These are phyloP conservation scores for Synodontis membranacea DNA, from an alignment of 2,113 vertebrate species.

Conservation along the genomic window DNA sequence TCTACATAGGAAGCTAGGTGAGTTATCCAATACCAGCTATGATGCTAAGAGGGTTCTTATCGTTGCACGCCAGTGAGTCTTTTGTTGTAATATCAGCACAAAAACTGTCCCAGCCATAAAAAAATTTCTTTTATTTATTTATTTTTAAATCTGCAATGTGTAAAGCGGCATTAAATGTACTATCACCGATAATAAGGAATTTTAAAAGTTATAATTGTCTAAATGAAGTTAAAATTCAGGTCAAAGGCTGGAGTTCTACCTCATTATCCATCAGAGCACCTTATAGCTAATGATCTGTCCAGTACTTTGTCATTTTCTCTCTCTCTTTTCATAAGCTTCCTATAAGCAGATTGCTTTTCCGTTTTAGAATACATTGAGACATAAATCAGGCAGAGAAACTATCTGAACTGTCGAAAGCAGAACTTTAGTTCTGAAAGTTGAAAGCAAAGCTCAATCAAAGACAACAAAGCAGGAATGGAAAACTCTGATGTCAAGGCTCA, in stretches of 20 bases:
- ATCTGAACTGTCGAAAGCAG: not conserved
- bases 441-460: slow-evolving; percentile 19
- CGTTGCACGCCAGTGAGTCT: not conserved
- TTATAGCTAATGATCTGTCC: not conserved
- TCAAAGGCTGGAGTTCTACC: not conserved
- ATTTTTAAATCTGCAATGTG: too few relatives aligned
- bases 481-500: not conserved
- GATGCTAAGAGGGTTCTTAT: not conserved
- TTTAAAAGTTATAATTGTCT: not conserved
- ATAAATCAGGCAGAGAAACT: not conserved
- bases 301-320: not conserved
- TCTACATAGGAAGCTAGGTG: not conserved
- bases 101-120: too few relatives aligned
- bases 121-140: too few relatives aligned
- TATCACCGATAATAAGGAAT: not conserved
- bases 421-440: not conserved
- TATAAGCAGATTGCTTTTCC: not conserved
- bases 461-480: slow-evolving; percentile 12
- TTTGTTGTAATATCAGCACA: too few relatives aligned
- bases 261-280: not conserved
- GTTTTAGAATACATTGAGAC: not conserved
- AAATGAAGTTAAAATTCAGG: not conserved
- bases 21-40: not conserved
- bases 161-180: too few relatives aligned
- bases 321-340: not conserved